Evolutionary conservation across 2,113 vertebrate genomes (phyloP).

Genomic region (Picathartes gymnocephalus): DNA sequence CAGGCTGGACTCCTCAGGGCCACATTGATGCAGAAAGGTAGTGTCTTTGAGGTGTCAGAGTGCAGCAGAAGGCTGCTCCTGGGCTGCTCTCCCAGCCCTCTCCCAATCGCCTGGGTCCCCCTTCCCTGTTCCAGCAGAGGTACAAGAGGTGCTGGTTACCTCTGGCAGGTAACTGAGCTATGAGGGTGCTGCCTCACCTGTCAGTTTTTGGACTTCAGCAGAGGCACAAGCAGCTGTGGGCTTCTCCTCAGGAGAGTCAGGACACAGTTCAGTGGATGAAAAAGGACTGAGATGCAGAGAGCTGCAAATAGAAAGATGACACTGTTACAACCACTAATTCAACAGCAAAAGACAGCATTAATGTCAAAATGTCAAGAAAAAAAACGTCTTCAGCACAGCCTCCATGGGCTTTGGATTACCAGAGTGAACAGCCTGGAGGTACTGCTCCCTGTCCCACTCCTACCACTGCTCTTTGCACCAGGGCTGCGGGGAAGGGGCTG

Average conservation of each 20-base stretch:
- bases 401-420: background rate
- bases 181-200: background rate
- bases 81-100: background rate
- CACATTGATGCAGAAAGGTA: background rate
- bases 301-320: background rate
- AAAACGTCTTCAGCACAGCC: background rate
- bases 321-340: background rate
- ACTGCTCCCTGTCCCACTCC: background rate
- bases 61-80: background rate
- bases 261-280: background rate
- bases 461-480: background rate
- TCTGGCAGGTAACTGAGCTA: background rate
- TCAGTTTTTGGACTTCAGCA: constrained; percentile 8
- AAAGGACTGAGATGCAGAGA: background rate
- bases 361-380: background rate
- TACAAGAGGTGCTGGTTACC: background rate
- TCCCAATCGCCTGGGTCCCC: background rate
- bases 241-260: constrained; percentile 1
- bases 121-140: background rate
- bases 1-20: background rate
- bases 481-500: background rate
- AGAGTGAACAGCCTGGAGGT: background rate
- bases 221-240: background rate
- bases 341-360: background rate
- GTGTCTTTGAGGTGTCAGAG: rapidly evolving